A percentile compares a stretch with the other conserved stretches of the same genome.
These are phyloP conservation scores for Bothrops alternatus DNA, from an alignment of 2,797 vertebrate species.

Conservation along the genomic window DNA sequence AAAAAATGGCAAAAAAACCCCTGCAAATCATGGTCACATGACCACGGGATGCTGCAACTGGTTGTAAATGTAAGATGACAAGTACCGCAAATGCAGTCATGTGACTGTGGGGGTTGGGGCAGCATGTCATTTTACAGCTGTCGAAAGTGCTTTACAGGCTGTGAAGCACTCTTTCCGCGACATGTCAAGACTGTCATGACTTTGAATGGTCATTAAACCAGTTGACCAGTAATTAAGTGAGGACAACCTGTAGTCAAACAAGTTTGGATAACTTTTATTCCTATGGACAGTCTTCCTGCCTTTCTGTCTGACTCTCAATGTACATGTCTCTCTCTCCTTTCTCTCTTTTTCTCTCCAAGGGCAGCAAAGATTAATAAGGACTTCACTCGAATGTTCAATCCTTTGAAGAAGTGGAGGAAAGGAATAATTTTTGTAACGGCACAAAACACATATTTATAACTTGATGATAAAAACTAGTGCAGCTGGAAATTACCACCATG, in stretches of 20 bases:
- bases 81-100: background rate
- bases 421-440: background rate
- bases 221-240: background rate
- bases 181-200: background rate
- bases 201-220: background rate
- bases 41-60: background rate
- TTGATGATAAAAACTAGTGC: background rate
- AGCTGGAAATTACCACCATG: background rate
- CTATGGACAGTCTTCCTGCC: background rate
- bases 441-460: background rate
- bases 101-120: background rate
- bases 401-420: background rate
- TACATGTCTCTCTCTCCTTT: background rate
- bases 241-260: background rate
- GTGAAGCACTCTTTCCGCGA: background rate
- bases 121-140: background rate
- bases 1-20: too few species aligned
- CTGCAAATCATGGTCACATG: too few species aligned
- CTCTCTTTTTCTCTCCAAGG: background rate
- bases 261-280: background rate
- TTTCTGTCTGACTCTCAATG: background rate
- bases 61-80: background rate
- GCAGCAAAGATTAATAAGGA: background rate
- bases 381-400: background rate
- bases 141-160: background rate